Evolutionary conservation across 2,888 invertebrate species (phyloP), one percentile per base, ranked within the genome.

Genomic region (Zygogramma bicolorata): DNA sequence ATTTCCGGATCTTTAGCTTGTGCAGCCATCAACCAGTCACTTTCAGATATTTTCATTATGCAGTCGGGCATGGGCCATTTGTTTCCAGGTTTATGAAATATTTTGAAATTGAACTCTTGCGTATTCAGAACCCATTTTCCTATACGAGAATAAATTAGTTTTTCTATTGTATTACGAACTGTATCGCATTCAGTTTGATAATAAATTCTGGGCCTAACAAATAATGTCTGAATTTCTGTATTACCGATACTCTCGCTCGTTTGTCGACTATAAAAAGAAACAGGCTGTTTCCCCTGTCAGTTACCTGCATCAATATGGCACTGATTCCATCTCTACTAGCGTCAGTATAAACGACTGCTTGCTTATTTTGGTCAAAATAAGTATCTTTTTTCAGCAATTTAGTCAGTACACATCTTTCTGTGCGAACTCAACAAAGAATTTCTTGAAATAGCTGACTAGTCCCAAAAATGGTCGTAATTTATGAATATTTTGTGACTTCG

Each of bases 51-150:
- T 57, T 65, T 8, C 8, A 59, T 57, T 13, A 75, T 29, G 18
- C 46, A 8, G 46, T 70, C 34, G 10, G 29, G 6, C 84, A 68
- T 85, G 85, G 53, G 65, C 13, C 83, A 86, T 84, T 65, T 75
- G 7, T 25, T 20, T n/a, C 76, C 77, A 7, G 74, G 31, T 46
- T 62, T 71, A 46, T 77, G 73, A 40, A 46, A 8, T 25, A 77
- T 69, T 60, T 69, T 18, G 49, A 76, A 78, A 34, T 49, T 58
- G 65, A 71, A 77, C 38, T 76, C 70, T 65, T 76, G 71, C 31
- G 77, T 61, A 8, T 8, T 38, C 15, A 77, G 15, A 42, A 71
- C 60, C 75, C 75, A 76, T 38, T 74, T 65, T 25, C 73, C 70
- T n/a, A 76, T 75, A 5, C 73, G 68, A 20, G 72, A 70, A 18